Evolutionary conservation across 2,888 invertebrate species (phyloP), one percentile per base, ranked within the genome.

Genomic region (Yponomeuta malinellus): DNA sequence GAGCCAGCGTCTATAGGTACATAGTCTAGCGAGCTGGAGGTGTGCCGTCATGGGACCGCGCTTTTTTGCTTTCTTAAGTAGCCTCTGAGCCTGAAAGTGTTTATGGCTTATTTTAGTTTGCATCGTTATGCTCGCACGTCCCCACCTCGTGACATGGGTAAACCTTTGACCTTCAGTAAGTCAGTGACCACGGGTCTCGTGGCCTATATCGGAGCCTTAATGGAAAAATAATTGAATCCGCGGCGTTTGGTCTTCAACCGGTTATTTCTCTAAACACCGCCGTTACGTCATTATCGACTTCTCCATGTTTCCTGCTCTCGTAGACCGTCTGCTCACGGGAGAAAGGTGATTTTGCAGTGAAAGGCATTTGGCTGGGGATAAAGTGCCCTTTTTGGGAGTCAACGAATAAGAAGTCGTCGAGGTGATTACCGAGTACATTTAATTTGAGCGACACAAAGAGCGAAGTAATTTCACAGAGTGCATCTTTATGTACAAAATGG

Each of bases 161-260:
- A 43, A 0, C 43, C 43, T 43, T 43, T 8, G 43, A 43, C 43
- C 43, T 8, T 8, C 43, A 43, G 43, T 43, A 8, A 23, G 3
- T 33, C 33, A 33, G 33, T 33, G 33, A 9, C 43, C 43, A 6
- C 43, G 43, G 43, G 0, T 43, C 9, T 59, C 52, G 52, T 59
- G 15, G 52, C 52, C 52, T 12, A 9, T 12, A 59, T 15, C 15
- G 52, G 52, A 12, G 52, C 52, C 15, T 59, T 59, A 59, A 59
- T 59, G 52, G 52, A 59, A 59, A 59, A 59, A 59, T 59, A 59
- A 59, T 59, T 59, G 52, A 59, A 59, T 59, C 52, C 52, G 52
- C 15, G 15, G 52, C 52, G 52, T 59, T 59, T 15, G 52, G 52
- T 9, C 15, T 59, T 59, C 52, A 12, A 59, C 52, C 52, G 52